A percentile compares a stretch with the other conserved stretches of the same genome.
phyloP scores from a whole-genome alignment of 2,888 invertebrate genomes.

The Cylindroiulus punctatus region DNA sequence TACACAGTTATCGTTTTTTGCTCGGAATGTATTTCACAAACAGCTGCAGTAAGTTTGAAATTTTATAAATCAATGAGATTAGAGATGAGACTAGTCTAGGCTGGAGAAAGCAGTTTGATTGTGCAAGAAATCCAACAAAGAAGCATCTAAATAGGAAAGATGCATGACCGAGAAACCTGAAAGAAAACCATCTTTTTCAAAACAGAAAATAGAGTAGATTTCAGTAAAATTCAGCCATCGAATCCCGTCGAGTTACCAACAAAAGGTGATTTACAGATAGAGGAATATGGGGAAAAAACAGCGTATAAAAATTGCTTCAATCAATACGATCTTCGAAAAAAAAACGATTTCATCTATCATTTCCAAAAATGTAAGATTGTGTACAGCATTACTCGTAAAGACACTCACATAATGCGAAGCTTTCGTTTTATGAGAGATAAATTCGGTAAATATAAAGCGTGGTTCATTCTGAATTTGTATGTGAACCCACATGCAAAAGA shows the following conservation, averaged over 20 bases:
- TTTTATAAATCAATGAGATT: slow-evolving; percentile 27
- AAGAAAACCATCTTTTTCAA: not conserved
- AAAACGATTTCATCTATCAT: not conserved
- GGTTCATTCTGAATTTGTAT: too few species aligned
- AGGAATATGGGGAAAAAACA: not conserved
- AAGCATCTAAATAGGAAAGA: not conserved
- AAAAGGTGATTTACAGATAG: slow-evolving; percentile 16
- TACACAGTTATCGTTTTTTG: not conserved
- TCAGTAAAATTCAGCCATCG: not conserved
- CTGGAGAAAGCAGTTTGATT: not conserved
- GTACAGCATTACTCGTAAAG: too few species aligned
- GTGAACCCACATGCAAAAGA: too few species aligned
- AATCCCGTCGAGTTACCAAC: not conserved
- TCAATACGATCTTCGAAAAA: not conserved
- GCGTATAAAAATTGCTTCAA: not conserved
- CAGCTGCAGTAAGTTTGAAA: slow-evolving; percentile 27
- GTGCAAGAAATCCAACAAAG: slow-evolving; percentile 14
- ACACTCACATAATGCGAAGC: too few species aligned
- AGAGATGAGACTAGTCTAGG: not conserved
- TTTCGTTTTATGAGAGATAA: too few species aligned
- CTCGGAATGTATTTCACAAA: not conserved
- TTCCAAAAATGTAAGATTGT: too few species aligned
- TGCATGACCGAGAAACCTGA: slow-evolving; percentile 14
- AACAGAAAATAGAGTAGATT: slow-evolving; percentile 7
- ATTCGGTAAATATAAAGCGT: too few species aligned